phyloP scores from a whole-genome alignment of 2,113 vertebrate genomes.

The Petromus typicus region DNA sequence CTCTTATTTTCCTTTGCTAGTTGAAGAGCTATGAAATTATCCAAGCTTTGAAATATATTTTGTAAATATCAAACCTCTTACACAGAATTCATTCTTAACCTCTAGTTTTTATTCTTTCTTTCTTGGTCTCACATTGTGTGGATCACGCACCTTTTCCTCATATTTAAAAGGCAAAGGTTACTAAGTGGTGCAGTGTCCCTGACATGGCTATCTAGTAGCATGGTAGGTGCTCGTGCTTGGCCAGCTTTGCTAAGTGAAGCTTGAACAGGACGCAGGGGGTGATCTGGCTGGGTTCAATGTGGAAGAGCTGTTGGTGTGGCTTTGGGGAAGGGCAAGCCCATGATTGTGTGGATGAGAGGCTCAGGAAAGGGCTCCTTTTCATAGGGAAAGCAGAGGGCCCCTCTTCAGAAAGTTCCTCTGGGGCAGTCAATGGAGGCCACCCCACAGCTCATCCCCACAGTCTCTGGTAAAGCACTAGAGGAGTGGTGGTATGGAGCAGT shows the following conservation, averaged over 20 bases:
- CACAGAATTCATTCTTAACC: constrained; percentile 15
- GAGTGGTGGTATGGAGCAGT: neutral
- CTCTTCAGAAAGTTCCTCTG: neutral
- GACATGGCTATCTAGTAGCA: neutral
- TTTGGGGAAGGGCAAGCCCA: neutral
- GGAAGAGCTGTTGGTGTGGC: neutral
- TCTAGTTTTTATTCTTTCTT: constrained; percentile 39
- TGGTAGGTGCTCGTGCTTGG: neutral
- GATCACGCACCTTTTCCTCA: neutral
- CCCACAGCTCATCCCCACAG: neutral
- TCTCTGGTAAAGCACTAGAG: neutral
- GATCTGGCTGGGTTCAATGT: neutral
- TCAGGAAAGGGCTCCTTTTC: neutral
- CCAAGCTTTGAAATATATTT: constrained; percentile 26
- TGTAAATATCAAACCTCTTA: constrained; percentile 33
- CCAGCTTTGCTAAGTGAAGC: neutral
- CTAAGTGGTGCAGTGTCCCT: neutral
- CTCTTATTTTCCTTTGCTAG: constrained; percentile 33
- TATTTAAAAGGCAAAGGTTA: constrained; percentile 18
- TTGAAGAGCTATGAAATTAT: constrained; percentile 8
- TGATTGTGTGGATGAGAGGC: neutral
- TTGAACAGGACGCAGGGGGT: neutral
- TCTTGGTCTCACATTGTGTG: neutral
- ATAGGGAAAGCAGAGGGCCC: neutral
- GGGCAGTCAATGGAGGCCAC: neutral